Evolutionary conservation across 1,140 invertebrate genomes (phyloP), one percentile per base, ranked within the genome.

Genomic region (Archivesica marissinica): DNA sequence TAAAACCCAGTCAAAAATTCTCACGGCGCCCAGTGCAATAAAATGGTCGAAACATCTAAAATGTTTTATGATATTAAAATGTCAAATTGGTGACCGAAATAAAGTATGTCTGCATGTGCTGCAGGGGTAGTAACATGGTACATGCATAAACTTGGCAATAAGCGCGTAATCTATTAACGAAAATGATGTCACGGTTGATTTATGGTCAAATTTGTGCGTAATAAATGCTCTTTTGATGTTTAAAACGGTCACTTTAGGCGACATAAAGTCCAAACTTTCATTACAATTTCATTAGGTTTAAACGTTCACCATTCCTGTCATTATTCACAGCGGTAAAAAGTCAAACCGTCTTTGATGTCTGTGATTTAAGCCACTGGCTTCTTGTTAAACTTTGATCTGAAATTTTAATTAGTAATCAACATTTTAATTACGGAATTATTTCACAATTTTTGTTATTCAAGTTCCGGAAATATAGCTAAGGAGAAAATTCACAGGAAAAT

Each of bases 191-290:
- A 70, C 0, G 7, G 25, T 2, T 70, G 78, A 70, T 81, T 81
- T 81, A 81, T 81, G 64, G 66, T 54, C 61, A 70, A 81, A 81
- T 81, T 81, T 81, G 78, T 70, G 78, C 20, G 61, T 33, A 81
- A 81, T 81, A 81, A 81, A 81, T 39, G 23, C 17, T 28, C 41
- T 52, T 81, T 70, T 50, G 59, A 68, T 38, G 56, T 70, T 28
- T 15, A 68, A 23, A 70, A 61, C 44, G 61, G 78, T 47, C 78
- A 81, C 78, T 70, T 41, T 3, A 54, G 78, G 78, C 78, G 47
- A 81, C 44, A 20, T 23, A 38, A 44, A 66, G 41, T 79, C 38
- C 9, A n/a, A 28, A 81, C 3, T 64, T 68, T 76, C 25, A 76
- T 76, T 70, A 70, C 61, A 54, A 50, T 64, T 68, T 81, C 61